phyloP scores from a whole-genome alignment of 2,113 vertebrate species.

The Tetrax tetrax region DNA sequence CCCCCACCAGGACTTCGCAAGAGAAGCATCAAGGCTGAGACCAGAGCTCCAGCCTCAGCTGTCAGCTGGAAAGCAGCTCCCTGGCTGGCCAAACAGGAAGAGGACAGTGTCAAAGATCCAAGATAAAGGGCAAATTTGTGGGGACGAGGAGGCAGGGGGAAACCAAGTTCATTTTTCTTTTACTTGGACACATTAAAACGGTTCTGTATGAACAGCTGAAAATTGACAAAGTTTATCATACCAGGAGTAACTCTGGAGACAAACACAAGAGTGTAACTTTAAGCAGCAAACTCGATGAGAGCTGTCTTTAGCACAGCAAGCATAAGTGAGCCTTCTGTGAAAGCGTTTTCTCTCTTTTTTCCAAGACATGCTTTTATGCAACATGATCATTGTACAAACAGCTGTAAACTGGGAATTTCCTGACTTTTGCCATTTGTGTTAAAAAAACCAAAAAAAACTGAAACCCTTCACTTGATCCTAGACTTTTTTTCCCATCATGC shows the following conservation, averaged over 20 bases:
- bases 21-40: neutral
- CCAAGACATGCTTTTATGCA: slow-evolving; percentile 17
- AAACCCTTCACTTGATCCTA: slow-evolving; percentile 30
- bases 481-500: neutral
- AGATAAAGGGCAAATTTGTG: neutral
- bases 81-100: neutral
- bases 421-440: slow-evolving; percentile 51
- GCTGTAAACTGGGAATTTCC: slow-evolving; percentile 65
- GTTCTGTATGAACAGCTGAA: neutral
- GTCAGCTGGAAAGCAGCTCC: neutral
- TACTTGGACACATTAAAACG: neutral
- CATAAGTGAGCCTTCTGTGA: neutral
- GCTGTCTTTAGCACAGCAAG: neutral
- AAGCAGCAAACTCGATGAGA: neutral
- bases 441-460: neutral
- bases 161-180: neutral
- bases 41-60: neutral
- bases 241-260: neutral
- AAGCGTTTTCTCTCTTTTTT: neutral
- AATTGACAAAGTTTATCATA: neutral
- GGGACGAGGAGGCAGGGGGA: neutral
- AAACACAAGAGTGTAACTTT: neutral
- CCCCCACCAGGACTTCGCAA: neutral
- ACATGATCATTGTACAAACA: slow-evolving; percentile 22
- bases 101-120: neutral